Base-by-base conservation (phyloP, 2,888 invertebrate genomes). In the Pterostichus madidus region DNA sequence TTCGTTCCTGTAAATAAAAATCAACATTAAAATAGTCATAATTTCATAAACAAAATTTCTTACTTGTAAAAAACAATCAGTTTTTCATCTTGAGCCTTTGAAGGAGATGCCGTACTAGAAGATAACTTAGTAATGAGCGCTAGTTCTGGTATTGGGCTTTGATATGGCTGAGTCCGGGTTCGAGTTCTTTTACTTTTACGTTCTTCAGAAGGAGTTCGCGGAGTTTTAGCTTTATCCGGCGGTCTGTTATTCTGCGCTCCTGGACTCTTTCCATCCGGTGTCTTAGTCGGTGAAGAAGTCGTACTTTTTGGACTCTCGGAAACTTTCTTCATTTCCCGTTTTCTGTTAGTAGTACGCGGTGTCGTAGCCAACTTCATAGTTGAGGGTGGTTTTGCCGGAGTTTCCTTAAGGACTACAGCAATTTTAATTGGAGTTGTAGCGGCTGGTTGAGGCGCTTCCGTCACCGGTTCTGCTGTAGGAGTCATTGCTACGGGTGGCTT, bases 11-110 rank as follows among this genome's bases (percentile, higher is more conserved):
- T 86, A 91, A 90, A 89, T 84, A 56, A 88, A 85, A 89, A 80
- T 78, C 84, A 84, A 83, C 82, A 83, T 68, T 83, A 77, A 83
- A 52, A 0, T 73, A 64, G 8, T 39, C 3, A 75, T 8, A 71
- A 78, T 59, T 10, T 15, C 85, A 24, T 39, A 8, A 32, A 61
- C 31, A 32, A 31, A 68, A 46, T 52, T 53, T 53, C 93, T 90
- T 92, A 96, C 94, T 96, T 97, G 90, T 96, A 96, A 89, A 97
- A 97, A 2, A 97, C 94, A 86, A 96, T 95, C 56, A 97, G 93
- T 87, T 95, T 96, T 85, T 96, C 96, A 86, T 96, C 96, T 61
- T 92, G 91, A 76, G 92, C 92, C 87, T 91, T 90, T 81, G 88
- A 85, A 86, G 93, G 92, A 24, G 92, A 91, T 8, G 91, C 92